Evolutionary conservation across 2,888 invertebrate genomes (phyloP).

Genomic region (Pecten maximus): DNA sequence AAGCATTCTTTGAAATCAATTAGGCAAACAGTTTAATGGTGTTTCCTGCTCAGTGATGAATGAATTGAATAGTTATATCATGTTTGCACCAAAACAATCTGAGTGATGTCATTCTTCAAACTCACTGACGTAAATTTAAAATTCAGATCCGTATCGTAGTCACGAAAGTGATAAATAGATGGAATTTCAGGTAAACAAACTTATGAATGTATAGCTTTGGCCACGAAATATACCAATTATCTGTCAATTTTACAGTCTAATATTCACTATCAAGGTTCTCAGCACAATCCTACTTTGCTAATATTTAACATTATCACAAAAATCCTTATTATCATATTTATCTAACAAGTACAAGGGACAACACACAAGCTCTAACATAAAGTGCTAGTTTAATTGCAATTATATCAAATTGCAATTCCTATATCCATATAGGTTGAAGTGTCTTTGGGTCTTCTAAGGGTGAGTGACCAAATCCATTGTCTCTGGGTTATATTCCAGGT

Average conservation of each 20-base stretch:
- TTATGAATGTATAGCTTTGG: background rate
- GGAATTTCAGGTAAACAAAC: constrained; percentile 4
- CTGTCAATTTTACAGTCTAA: background rate
- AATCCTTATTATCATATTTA: too few relatives aligned
- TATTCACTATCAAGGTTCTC: too few relatives aligned
- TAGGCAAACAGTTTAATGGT: constrained; percentile 1
- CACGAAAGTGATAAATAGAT: background rate
- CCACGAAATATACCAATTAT: background rate
- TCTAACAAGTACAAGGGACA: too few relatives aligned
- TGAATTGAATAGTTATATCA: background rate
- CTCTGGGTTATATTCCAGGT: too few relatives aligned
- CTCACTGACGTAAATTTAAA: constrained; percentile 21
- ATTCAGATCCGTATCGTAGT: constrained; percentile 13
- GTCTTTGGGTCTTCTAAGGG: too few relatives aligned
- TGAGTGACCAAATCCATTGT: too few relatives aligned
- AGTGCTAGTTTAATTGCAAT: too few relatives aligned
- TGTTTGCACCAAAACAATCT: background rate
- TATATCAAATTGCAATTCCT: too few relatives aligned
- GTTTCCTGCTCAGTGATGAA: background rate
- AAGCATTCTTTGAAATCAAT: constrained; percentile 5
- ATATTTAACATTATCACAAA: too few relatives aligned
- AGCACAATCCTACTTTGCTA: too few relatives aligned
- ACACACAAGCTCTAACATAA: too few relatives aligned
- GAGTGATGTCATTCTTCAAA: constrained; percentile 24
- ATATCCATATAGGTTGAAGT: too few relatives aligned